phyloP scores from a whole-genome alignment of 2,888 invertebrate genomes.

The Sclerodermus sp. region DNA sequence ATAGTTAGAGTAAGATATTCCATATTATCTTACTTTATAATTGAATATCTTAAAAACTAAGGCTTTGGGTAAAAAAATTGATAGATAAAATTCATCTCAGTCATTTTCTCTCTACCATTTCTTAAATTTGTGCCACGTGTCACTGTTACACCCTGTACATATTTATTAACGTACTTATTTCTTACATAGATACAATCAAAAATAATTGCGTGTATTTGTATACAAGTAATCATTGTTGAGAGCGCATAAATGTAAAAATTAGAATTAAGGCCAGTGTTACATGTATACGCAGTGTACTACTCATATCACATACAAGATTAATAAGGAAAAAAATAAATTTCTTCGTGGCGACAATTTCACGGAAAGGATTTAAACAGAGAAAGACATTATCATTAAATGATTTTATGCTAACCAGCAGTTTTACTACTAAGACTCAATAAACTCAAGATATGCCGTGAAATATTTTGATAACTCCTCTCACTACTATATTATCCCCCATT shows the following conservation, averaged over 20 bases:
- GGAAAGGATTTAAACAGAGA: constrained; percentile 3
- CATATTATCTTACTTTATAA: too few relatives aligned
- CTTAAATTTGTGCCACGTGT: too few relatives aligned
- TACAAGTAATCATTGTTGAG: constrained; percentile 20
- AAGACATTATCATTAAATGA: too few relatives aligned
- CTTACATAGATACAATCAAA: constrained; percentile 25
- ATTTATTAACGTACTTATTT: constrained; percentile 23
- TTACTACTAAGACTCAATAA: constrained; percentile 32
- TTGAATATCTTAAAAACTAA: too few relatives aligned
- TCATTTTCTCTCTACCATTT: too few relatives aligned
- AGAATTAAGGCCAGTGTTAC: constrained; percentile 58
- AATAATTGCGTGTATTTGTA: constrained; percentile 22
- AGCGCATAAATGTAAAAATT: constrained; percentile 50
- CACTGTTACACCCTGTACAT: too few relatives aligned
- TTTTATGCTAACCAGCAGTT: constrained; percentile 16
- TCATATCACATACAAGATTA: constrained; percentile 55
- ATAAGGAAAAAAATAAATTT: constrained; percentile 36
- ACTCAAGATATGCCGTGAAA: too few relatives aligned
- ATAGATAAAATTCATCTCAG: too few relatives aligned
- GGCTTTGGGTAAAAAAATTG: too few relatives aligned
- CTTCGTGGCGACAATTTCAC: constrained; percentile 24
- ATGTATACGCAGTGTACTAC: constrained; percentile 57
- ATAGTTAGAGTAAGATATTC: too few relatives aligned
- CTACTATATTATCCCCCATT: too few relatives aligned
- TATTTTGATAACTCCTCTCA: too few relatives aligned